Conservation (phyloP, 2,797 vertebrate genomes). For the Eupleurogrammus muticus region DNA sequence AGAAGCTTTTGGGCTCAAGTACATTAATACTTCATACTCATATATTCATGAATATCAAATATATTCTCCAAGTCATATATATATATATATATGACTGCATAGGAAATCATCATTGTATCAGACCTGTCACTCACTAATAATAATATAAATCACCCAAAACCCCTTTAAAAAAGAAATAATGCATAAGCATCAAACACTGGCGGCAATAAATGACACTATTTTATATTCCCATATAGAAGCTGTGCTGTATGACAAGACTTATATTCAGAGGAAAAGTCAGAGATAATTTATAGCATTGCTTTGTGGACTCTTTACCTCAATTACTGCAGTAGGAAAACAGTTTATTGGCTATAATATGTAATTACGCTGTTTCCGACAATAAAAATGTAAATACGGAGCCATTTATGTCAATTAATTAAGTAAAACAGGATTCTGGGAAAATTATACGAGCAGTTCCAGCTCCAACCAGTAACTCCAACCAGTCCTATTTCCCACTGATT, state of each 20-base stretch:
- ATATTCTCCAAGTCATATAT: too few relatives aligned
- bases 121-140: neutral
- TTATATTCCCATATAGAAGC: neutral
- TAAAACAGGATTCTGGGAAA: neutral
- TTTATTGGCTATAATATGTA: neutral
- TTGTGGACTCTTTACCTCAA: too few relatives aligned
- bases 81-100: neutral
- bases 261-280: neutral
- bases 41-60: too few relatives aligned
- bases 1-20: too few relatives aligned
- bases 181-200: neutral
- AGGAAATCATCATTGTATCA: neutral
- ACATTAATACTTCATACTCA: too few relatives aligned
- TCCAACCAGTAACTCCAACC: neutral
- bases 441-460: fast-evolving
- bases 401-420: too few relatives aligned
- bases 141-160: neutral
- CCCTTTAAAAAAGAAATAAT: neutral
- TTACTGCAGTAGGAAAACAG: neutral
- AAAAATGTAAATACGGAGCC: neutral
- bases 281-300: neutral
- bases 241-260: too few relatives aligned
- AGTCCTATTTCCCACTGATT: neutral
- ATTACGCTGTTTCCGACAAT: too few relatives aligned
- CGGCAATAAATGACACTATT: neutral